Evolutionary conservation across 2,888 invertebrate species (phyloP).

Genomic region (Argynnis bischoffii): DNA sequence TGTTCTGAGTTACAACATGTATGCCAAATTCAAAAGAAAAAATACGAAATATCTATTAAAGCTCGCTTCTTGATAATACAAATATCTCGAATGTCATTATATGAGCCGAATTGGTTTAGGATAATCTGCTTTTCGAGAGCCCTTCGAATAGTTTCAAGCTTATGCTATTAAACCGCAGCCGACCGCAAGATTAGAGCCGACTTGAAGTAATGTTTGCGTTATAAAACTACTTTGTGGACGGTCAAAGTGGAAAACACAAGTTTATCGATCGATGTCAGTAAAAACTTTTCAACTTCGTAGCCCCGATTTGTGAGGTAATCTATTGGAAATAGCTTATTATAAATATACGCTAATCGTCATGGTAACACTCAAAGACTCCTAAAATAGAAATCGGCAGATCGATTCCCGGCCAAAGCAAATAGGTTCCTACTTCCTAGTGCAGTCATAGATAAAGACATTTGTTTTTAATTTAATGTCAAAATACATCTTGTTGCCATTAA

Average conservation of each 20-base stretch:
- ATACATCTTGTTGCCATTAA: too few relatives aligned
- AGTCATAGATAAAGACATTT: too few relatives aligned
- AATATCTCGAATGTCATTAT: slow-evolving; percentile 1
- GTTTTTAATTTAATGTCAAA: too few relatives aligned
- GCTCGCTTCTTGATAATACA: neutral
- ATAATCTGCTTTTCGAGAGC: slow-evolving; percentile 8
- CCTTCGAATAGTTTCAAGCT: slow-evolving; percentile 1
- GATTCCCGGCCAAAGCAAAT: too few relatives aligned
- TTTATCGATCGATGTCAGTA: slow-evolving; percentile 9
- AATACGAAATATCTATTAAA: neutral
- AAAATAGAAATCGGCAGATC: neutral
- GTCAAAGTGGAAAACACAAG: slow-evolving; percentile 20
- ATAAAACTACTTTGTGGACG: slow-evolving; percentile 21
- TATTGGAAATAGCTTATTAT: neutral
- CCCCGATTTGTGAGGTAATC: neutral
- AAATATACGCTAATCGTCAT: neutral
- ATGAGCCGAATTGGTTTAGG: neutral
- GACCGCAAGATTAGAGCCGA: slow-evolving; percentile 11
- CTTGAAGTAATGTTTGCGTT: slow-evolving; percentile 19
- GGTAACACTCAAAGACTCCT: neutral
- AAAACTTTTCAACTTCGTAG: slow-evolving; percentile 14
- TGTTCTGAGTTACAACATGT: too few relatives aligned
- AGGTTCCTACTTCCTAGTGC: too few relatives aligned
- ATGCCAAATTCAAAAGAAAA: neutral
- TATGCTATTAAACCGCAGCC: slow-evolving; percentile 10